phyloP scores from a whole-genome alignment of 2,113 vertebrate genomes.

The Collichthys lucidus region DNA sequence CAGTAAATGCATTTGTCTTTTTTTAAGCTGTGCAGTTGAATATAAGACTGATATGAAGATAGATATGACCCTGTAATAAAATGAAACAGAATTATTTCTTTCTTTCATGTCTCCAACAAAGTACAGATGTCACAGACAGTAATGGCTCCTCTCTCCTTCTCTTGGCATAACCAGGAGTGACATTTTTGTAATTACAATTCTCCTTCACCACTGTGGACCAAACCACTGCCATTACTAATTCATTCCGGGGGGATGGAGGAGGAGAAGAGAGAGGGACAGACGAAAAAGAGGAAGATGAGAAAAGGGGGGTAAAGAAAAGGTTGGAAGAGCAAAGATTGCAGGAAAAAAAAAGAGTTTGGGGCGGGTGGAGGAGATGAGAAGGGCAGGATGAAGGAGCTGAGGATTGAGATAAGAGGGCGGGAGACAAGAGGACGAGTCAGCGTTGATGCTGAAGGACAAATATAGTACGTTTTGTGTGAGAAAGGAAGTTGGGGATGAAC shows the following conservation, averaged over 20 bases:
- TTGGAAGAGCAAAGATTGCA: not conserved
- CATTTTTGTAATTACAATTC: constrained; percentile 79
- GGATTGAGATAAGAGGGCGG: constrained; percentile 5
- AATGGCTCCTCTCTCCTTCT: constrained; percentile 44
- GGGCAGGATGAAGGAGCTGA: constrained; percentile 1
- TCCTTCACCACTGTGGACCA: constrained; percentile 54
- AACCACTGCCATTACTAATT: constrained; percentile 73
- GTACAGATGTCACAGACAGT: constrained; percentile 43
- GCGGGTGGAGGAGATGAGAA: not conserved
- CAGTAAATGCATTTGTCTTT: not conserved
- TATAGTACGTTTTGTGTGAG: constrained; percentile 4
- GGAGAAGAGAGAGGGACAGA: not conserved
- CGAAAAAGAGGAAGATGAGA: not conserved
- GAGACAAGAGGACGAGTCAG: constrained; percentile 41
- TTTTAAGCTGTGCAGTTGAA: not conserved
- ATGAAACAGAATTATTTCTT: constrained; percentile 24
- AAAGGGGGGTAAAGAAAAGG: not conserved
- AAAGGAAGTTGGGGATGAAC: constrained; percentile 54
- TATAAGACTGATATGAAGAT: not conserved
- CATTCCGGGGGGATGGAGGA: constrained; percentile 23
- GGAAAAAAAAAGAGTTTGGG: not conserved
- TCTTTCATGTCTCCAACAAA: constrained; percentile 30
- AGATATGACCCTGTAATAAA: constrained; percentile 29
- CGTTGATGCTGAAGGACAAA: constrained; percentile 73
- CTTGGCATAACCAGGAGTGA: constrained; percentile 72